Conservation (phyloP, 1,140 invertebrate species). For the Ericerus pela region DNA sequence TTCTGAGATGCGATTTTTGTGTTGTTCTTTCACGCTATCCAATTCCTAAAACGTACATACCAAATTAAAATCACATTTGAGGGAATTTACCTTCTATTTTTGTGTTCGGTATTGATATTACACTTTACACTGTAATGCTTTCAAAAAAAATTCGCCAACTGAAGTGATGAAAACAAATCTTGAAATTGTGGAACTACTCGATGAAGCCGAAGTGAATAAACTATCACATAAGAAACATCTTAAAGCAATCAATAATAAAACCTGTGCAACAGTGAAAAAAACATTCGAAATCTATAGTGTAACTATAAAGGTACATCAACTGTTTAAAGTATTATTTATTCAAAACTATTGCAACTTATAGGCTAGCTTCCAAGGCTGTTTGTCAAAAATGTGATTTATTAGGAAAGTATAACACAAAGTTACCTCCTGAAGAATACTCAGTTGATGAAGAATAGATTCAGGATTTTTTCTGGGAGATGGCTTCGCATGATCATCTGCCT, state of each 20-base stretch:
- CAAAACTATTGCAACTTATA: too few species aligned
- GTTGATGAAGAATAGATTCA: background rate
- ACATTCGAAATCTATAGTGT: too few species aligned
- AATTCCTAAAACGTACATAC: background rate
- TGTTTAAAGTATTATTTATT: too few species aligned
- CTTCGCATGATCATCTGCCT: background rate
- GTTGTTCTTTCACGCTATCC: background rate
- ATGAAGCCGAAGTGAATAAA: background rate
- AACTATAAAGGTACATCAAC: too few species aligned
- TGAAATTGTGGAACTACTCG: background rate
- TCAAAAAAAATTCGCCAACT: background rate
- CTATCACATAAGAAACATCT: background rate
- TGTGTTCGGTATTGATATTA: background rate
- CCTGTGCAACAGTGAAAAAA: too few species aligned
- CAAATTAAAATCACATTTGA: background rate
- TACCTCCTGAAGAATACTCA: background rate
- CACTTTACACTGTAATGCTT: background rate
- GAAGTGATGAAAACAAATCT: background rate
- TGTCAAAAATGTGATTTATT: too few species aligned
- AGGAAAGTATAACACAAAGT: background rate
- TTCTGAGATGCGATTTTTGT: background rate
- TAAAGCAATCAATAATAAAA: too few species aligned
- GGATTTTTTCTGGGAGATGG: background rate
- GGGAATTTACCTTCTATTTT: background rate
- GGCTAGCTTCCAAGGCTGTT: too few species aligned